Evolutionary conservation across 2,888 invertebrate genomes (phyloP).

Genomic region (Hyles lineata): DNA sequence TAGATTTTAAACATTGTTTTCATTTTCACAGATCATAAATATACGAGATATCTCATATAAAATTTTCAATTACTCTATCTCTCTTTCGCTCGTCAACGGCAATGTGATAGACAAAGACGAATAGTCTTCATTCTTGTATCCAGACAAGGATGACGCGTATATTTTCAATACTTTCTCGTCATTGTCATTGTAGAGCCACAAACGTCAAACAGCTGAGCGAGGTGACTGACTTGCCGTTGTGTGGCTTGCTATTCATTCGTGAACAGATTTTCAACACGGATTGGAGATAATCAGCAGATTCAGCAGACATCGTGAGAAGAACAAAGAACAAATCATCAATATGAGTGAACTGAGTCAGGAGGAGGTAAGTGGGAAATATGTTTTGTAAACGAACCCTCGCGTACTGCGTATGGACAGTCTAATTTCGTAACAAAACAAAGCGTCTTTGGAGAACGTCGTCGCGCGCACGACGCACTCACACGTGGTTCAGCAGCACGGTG

Average conservation of each 20-base stretch:
- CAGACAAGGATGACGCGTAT: slow-evolving; percentile 78
- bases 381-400: slow-evolving; percentile 74
- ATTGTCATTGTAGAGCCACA: slow-evolving; percentile 66
- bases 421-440: slow-evolving; percentile 85
- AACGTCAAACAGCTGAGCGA: slow-evolving; percentile 83
- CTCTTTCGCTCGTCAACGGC: background rate
- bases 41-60: background rate
- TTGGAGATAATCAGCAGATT: slow-evolving; percentile 63
- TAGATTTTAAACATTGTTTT: background rate
- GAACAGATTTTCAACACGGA: slow-evolving; percentile 63
- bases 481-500: slow-evolving; percentile 59
- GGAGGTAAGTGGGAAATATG: slow-evolving; percentile 88
- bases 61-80: slow-evolving; percentile 20
- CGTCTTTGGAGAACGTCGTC: slow-evolving; percentile 67
- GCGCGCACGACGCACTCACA: slow-evolving; percentile 59
- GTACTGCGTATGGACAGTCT: slow-evolving; percentile 79
- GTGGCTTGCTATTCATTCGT: slow-evolving; percentile 72
- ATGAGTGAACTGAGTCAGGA: slow-evolving; percentile 96
- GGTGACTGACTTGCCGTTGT: slow-evolving; percentile 83
- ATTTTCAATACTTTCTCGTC: slow-evolving; percentile 84
- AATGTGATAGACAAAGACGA: slow-evolving; percentile 8
- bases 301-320: slow-evolving; percentile 52
- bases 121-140: slow-evolving; percentile 41
- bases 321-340: slow-evolving; percentile 55
- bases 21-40: slow-evolving; percentile 5